These are phyloP conservation scores for Oplegnathus fasciatus DNA, from an alignment of 2,113 vertebrate genomes.

Conservation along the genomic window DNA sequence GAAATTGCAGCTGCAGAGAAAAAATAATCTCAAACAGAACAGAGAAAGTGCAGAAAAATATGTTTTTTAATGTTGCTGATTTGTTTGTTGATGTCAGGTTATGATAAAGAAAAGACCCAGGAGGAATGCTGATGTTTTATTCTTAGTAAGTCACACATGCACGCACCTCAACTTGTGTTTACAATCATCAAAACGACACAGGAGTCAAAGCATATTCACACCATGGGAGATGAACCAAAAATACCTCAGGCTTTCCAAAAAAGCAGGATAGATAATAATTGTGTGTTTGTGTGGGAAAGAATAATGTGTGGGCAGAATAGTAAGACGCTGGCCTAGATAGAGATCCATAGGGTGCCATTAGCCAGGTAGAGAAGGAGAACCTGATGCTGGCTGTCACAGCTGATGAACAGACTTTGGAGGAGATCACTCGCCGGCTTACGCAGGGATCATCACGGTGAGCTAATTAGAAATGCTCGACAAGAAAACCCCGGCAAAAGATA, in stretches of 20 bases:
- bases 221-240: constrained; percentile 59
- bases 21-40: constrained; percentile 25
- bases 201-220: constrained; percentile 52
- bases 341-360: constrained; percentile 73
- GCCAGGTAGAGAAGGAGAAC: constrained; percentile 51
- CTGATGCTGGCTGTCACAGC: constrained; percentile 58
- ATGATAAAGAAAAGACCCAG: constrained; percentile 31
- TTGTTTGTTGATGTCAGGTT: constrained; percentile 40
- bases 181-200: constrained; percentile 49
- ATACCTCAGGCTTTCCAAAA: constrained; percentile 52
- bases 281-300: constrained; percentile 48
- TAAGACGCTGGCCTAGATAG: constrained; percentile 65
- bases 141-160: constrained; percentile 29
- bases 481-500: constrained; percentile 33
- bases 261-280: constrained; percentile 53
- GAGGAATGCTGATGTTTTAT: constrained; percentile 47
- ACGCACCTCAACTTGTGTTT: constrained; percentile 32
- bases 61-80: constrained; percentile 9
- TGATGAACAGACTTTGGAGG: constrained; percentile 51
- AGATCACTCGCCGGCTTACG: constrained; percentile 51
- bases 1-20: background rate
- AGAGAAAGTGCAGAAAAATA: constrained; percentile 10
- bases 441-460: constrained; percentile 30
- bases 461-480: constrained; percentile 47
- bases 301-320: constrained; percentile 53